phyloP scores from a whole-genome alignment of 2,113 vertebrate genomes.

The Piaya cayana region DNA sequence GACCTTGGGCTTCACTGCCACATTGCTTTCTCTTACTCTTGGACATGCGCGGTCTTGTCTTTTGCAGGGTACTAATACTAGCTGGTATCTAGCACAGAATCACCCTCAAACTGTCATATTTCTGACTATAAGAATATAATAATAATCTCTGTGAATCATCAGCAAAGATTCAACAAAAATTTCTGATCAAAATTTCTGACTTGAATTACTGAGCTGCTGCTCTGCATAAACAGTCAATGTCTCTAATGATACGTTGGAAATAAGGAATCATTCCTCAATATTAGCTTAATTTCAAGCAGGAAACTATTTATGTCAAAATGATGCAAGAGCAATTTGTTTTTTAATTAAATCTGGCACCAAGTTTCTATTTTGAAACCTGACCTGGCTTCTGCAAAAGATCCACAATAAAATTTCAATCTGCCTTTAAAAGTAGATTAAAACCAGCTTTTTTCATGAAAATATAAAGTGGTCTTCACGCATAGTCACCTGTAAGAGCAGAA shows the following conservation, averaged over 20 bases:
- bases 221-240: background rate
- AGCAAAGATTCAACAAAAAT: background rate
- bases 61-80: background rate
- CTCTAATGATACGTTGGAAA: background rate
- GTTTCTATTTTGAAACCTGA: background rate
- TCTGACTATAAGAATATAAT: background rate
- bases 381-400: background rate
- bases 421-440: background rate
- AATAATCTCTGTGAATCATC: background rate
- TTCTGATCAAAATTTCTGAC: background rate
- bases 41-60: accelerated
- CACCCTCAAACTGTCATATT: background rate
- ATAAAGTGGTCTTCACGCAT: background rate
- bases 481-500: background rate
- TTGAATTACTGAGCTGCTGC: background rate
- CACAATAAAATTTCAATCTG: background rate
- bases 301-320: background rate
- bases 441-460: background rate
- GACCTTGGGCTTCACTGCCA: background rate
- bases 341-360: background rate
- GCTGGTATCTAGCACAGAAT: background rate
- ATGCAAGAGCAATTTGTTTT: background rate
- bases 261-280: background rate
- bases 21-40: background rate
- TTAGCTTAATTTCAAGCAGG: background rate